Conservation (phyloP, 2,888 invertebrate species). For the Cataglyphis altisquamis region DNA sequence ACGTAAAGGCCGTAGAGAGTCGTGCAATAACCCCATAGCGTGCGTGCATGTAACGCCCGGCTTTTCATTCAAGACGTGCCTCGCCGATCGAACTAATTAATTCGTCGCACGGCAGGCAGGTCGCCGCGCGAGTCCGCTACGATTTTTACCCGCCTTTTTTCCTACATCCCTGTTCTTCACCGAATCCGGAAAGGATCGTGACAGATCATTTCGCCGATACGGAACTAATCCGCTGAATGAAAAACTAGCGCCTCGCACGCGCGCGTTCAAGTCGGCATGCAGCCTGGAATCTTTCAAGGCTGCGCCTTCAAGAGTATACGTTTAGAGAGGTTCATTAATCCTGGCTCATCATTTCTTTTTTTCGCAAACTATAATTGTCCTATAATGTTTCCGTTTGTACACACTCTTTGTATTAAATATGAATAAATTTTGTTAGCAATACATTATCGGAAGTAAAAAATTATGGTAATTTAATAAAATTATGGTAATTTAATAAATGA, state of each 20-base stretch:
- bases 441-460: not conserved
- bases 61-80: slow-evolving; percentile 73
- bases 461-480: not conserved
- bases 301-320: not conserved
- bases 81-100: slow-evolving; percentile 74
- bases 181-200: slow-evolving; percentile 60
- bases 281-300: slow-evolving; percentile 37
- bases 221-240: slow-evolving; percentile 69
- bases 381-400: not conserved
- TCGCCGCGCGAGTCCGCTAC: slow-evolving; percentile 52
- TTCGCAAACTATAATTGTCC: no score
- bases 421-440: not conserved
- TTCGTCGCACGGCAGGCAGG: slow-evolving; percentile 71
- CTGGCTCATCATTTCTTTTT: no score
- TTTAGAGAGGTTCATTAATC: not conserved
- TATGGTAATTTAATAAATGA: not conserved
- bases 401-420: not conserved
- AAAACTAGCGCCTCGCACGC: slow-evolving; percentile 61
- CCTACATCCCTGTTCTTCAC: slow-evolving; percentile 7
- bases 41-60: slow-evolving; percentile 61
- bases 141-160: slow-evolving; percentile 61
- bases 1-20: slow-evolving; percentile 63
- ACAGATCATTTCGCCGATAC: slow-evolving; percentile 69
- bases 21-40: slow-evolving; percentile 69
- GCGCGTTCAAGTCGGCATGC: slow-evolving; percentile 31